Conservation (phyloP, 2,113 vertebrate species). For the Tyto alba region DNA sequence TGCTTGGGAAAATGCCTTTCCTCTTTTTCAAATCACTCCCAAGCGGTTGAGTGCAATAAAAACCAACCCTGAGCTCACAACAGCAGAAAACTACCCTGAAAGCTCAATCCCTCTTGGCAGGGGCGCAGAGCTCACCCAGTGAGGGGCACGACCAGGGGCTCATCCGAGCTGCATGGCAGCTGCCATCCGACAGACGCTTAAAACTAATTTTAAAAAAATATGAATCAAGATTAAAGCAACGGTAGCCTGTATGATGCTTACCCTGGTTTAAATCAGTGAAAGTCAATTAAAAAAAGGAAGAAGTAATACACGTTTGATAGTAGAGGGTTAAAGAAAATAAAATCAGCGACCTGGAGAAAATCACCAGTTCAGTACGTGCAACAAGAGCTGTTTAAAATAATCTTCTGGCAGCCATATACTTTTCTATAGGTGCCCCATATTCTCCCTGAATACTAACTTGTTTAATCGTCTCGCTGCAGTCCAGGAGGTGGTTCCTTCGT, state of each 20-base stretch:
- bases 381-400: neutral
- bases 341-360: neutral
- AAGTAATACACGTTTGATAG: neutral
- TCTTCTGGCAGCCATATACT: neutral
- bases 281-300: neutral
- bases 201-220: neutral
- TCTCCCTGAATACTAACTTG: neutral
- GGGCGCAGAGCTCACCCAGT: accelerated
- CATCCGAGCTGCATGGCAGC: neutral
- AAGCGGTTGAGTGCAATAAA: accelerated
- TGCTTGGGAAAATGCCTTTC: neutral
- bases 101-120: neutral
- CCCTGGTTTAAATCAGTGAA: neutral
- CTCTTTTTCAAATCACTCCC: neutral
- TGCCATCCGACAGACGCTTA: neutral
- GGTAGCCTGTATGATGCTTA: neutral
- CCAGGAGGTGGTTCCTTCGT: accelerated
- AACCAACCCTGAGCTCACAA: neutral
- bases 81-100: accelerated
- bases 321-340: neutral
- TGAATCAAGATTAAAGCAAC: neutral
- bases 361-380: neutral
- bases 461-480: accelerated
- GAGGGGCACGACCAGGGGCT: neutral
- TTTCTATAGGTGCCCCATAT: neutral